Evolutionary conservation across 2,888 invertebrate genomes (phyloP), one percentile per base, ranked within the genome.

Genomic region (Papilio protenor): DNA sequence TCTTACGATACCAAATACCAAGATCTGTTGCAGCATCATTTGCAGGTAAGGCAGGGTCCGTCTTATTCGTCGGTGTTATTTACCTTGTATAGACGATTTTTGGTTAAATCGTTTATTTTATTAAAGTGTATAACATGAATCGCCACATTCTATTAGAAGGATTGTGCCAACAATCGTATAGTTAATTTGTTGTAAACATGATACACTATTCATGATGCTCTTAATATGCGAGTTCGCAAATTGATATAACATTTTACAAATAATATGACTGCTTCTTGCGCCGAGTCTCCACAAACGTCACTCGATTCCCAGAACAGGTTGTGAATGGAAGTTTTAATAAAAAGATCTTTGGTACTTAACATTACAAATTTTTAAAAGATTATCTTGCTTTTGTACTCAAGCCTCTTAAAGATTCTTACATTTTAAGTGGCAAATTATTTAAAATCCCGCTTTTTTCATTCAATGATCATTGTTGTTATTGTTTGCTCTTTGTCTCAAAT

Each of bases 341-440:
- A 40, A 69, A 45, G 66, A 21, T 69, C 45, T 45, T 66, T 45
- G n/a, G 16, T 33, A 45, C 14, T 75, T 70, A n/a, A 45, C 45
- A 69, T 69, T 69, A 40, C 40, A 69, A 69, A 45, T 45, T 18
- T 69, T 69, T 45, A 2, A 45, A 69, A 69, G 66, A 69, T 69
- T n/a, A 69, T 66, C 45, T 45, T 21, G 21, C 40, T 14, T 69
- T 69, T 69, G 66, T 66, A 21, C 21, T 69, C 6, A 23, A 45
- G 18, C 18, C 8, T 40, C 40, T 40, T 66, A 66, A 64, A 64
- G 11, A 10, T 5, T 66, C n/a, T 16, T 69, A 21, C 66, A 45
- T 69, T 64, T 64, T 45, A 69, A 69, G 66, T 69, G 45, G 45
- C 45, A 12, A 45, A 69, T 69, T 69, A 12, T 69, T 69, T 69